Evolutionary conservation across 2,113 vertebrate species (phyloP).

Genomic region (Saccopteryx leptura): DNA sequence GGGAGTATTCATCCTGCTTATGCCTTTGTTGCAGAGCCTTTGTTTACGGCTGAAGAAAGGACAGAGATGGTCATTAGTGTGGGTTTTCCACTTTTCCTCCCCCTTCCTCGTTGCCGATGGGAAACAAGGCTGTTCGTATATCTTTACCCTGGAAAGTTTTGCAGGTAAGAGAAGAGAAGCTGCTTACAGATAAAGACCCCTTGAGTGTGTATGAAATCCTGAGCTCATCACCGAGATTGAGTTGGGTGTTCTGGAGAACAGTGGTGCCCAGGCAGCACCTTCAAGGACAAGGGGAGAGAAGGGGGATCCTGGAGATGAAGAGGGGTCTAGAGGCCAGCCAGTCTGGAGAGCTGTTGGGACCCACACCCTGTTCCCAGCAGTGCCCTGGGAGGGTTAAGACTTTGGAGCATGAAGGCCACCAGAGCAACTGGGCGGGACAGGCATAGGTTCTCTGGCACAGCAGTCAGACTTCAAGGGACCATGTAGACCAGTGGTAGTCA

Average conservation of each 20-base stretch:
- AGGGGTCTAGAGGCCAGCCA: neutral
- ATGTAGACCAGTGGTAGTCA: neutral
- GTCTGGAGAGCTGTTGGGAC: neutral
- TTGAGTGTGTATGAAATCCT: neutral
- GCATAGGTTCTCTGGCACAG: neutral
- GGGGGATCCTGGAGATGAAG: neutral
- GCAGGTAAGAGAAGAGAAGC: neutral
- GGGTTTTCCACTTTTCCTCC: neutral
- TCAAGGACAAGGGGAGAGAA: neutral
- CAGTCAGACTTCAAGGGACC: neutral
- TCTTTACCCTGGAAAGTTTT: neutral
- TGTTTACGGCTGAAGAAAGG: slow-evolving; percentile 4
- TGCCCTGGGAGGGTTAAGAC: neutral
- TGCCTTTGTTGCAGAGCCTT: neutral
- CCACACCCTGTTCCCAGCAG: neutral
- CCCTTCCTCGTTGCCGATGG: neutral
- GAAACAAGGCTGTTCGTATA: neutral
- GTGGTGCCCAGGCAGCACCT: neutral
- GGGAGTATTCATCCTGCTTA: neutral
- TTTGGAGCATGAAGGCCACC: neutral
- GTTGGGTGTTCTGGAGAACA: neutral
- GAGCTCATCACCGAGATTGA: neutral
- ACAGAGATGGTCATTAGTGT: neutral
- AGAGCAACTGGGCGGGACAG: neutral
- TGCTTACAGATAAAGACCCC: neutral